Base-by-base conservation (phyloP, 2,797 vertebrate genomes). In the Chaetophractus vellerosus region DNA sequence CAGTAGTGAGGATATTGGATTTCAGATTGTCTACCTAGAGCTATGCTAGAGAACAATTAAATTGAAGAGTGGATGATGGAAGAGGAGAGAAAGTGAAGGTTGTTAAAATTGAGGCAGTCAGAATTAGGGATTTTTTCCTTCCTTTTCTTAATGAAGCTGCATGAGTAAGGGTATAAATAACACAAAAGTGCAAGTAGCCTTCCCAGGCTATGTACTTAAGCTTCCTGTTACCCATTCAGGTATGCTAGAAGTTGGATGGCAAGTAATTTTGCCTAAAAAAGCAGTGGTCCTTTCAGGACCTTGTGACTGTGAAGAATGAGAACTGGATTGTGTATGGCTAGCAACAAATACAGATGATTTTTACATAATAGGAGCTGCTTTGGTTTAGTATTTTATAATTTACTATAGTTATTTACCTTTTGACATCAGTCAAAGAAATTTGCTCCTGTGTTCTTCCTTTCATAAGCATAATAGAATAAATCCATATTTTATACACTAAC, bases 221-320 rank as follows among this genome's bases (percentile, higher is more conserved):
- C 81, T 88, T 92, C 63, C 31, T 80, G 14, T 74, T 93, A 10
- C 26, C 19, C 36, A 36, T 48, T 92, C 50, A 63, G 28, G 14
- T 28, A 72, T 83, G 45, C 61, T 83, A 45, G 52, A 93, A 87
- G 24, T 95, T 83, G 63, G 1, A 59, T 90, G 38, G 82, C 31
- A 79, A 45, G 75, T n/a, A 59, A 64, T 90, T 93, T 91, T 91
- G 84, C 71, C 74, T 78, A 50, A 64, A 79, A 91, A 66, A 76
- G 41, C 38, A 74, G 50, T 45, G 36, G 52, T 81, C 74, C 36
- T 87, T 93, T 95, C 76, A 89, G 50, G 11, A 90, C 52, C 7
- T 76, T 90, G 38, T 28, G 38, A 80, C 66, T 61, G 5, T 68
- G 55, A 81, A 85, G 36, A 93, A n/a, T 59, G 82, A 79, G 52